Percentiles rank a stretch among this genome's conserved stretches.
These are phyloP conservation scores for Tenebrio molitor DNA, from an alignment of 1,140 invertebrate genomes.

Conservation along the genomic window DNA sequence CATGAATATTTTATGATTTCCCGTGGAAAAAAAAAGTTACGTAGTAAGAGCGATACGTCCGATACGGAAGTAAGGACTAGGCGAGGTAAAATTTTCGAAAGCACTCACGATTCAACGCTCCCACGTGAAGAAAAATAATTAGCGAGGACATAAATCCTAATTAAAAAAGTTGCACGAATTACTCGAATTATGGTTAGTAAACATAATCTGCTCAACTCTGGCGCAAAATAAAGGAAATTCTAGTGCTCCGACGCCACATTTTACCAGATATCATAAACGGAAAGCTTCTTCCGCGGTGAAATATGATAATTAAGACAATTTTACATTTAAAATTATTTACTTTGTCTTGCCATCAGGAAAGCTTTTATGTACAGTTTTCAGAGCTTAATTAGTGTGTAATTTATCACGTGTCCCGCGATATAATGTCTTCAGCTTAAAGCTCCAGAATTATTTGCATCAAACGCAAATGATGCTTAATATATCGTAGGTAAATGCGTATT, in stretches of 20 bases:
- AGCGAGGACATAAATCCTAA: not conserved
- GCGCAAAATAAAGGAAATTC: slow-evolving; percentile 2
- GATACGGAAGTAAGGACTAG: not conserved
- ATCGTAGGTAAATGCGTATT: too few relatives aligned
- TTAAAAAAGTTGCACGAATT: slow-evolving; percentile 21
- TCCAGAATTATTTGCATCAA: too few relatives aligned
- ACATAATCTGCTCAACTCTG: slow-evolving; percentile 2
- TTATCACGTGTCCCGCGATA: not conserved
- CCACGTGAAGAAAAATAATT: not conserved
- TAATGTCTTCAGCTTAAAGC: not conserved
- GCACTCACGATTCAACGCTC: not conserved
- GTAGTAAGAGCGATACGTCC: not conserved
- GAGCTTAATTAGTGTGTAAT: slow-evolving; percentile 21
- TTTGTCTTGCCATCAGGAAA: slow-evolving; percentile 9
- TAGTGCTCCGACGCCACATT: not conserved
- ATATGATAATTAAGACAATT: slow-evolving; percentile 13
- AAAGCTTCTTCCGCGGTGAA: not conserved
- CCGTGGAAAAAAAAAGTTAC: not conserved
- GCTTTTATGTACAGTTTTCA: slow-evolving; percentile 24
- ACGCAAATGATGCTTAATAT: too few relatives aligned
- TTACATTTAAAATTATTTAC: slow-evolving; percentile 28
- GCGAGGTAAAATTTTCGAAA: not conserved
- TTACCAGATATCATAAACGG: not conserved
- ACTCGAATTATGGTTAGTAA: slow-evolving; percentile 2
- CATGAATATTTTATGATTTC: slow-evolving; percentile 6